Evolutionary conservation across 1,140 invertebrate species (phyloP), one percentile per base, ranked within the genome.

Genomic region (Nylanderia fulva): DNA sequence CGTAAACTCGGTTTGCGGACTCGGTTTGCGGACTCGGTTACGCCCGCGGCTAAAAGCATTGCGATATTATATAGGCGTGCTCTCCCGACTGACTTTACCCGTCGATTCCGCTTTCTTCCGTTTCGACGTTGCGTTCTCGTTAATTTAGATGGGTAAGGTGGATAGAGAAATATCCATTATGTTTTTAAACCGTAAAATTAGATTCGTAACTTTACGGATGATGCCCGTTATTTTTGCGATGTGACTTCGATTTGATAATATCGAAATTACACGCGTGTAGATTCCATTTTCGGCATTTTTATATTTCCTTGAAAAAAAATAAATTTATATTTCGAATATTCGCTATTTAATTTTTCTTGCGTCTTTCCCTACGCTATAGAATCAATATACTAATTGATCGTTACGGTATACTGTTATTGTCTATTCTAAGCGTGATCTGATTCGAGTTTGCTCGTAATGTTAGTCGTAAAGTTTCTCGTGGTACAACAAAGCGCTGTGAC

Each of bases 111-210:
- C 77, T 82, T 82, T 82, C 77, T 82, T 82, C 36, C 48, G 33
- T 71, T 71, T 80, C 52, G 64, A 82, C 33, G 77, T 54, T 71
- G 68, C 68, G 68, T 82, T 82, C 66, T 72, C 77, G 27, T 82
- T 60, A 71, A 72, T 42, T 82, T 82, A 71, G 29, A 33, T 33
- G 29, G 29, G 29, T 33, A 33, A 33, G 29, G 72, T 71, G 52
- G 52, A 8, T 11, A 42, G 61, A 42, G 61, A 48, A 27, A 69
- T 29, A 71, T 6, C 66, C 52, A 60, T 56, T 56, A 42, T 24
- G 29, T 27, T 71, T 80, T 68, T 58, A 64, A 80, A 54, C 33
- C 77, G 36, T 21, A 80, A 33, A 56, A 80, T 80, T 58, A 56
- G 52, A 80, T 71, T 52, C 29, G 77, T 29, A 15, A 71, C 64